Evolutionary conservation across 2,888 invertebrate species (phyloP).

Genomic region (Mylabris sibirica): DNA sequence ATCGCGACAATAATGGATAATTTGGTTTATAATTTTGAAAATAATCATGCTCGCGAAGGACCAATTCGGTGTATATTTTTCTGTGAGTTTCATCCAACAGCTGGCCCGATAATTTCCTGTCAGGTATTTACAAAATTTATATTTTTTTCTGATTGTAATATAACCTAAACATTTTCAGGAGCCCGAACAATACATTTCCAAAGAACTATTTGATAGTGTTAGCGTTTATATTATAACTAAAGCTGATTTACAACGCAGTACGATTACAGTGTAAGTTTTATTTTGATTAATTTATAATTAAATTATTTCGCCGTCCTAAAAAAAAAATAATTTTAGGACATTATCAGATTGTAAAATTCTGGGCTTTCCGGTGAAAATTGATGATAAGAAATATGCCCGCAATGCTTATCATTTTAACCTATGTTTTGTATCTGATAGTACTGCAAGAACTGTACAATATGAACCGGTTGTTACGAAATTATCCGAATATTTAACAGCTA

Average conservation of each 20-base stretch:
- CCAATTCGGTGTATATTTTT: constrained; percentile 84
- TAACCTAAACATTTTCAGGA: constrained; percentile 66
- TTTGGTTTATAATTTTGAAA: constrained; percentile 56
- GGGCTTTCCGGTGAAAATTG: constrained; percentile 91
- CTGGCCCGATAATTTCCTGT: constrained; percentile 84
- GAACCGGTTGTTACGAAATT: constrained; percentile 94
- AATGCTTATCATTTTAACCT: constrained; percentile 96
- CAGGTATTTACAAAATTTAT: constrained; percentile 70
- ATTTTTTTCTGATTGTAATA: constrained; percentile 1
- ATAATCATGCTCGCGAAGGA: constrained; percentile 70
- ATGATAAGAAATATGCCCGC: constrained; percentile 86
- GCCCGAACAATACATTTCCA: constrained; percentile 89
- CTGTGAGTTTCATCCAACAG: constrained; percentile 78
- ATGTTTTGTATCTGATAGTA: constrained; percentile 92
- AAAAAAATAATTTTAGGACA: constrained; percentile 63
- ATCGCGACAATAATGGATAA: constrained; percentile 8
- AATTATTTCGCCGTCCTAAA: neutral
- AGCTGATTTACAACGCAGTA: constrained; percentile 86
- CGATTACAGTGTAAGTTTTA: constrained; percentile 84
- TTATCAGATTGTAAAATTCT: constrained; percentile 84
- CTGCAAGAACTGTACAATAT: constrained; percentile 89
- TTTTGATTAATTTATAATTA: neutral
- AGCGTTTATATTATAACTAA: constrained; percentile 96
- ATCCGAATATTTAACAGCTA: constrained; percentile 87
- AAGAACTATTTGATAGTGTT: constrained; percentile 92